These are phyloP conservation scores for Eupelmus urozonus DNA, from an alignment of 2,888 invertebrate species.

Conservation along the genomic window DNA sequence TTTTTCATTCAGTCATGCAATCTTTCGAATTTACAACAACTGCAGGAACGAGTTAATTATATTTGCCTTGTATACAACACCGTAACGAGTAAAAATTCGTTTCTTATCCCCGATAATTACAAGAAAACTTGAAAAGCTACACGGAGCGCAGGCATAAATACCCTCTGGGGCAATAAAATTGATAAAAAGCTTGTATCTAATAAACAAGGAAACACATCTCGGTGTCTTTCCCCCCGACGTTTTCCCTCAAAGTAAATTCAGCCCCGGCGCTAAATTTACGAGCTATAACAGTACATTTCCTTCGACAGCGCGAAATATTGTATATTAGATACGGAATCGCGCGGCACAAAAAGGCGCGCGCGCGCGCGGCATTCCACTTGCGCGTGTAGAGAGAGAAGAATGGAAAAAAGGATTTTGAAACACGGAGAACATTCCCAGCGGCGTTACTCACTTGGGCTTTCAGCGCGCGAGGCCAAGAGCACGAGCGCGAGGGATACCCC, in stretches of 20 bases:
- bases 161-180: neutral
- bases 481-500: constrained; percentile 52
- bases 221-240: neutral
- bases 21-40: no score
- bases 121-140: neutral
- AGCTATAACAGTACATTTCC: constrained; percentile 28
- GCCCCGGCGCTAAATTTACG: constrained; percentile 4
- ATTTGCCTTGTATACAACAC: no score
- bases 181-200: neutral
- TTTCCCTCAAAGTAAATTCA: constrained; percentile 18
- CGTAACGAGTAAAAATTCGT: no score
- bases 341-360: neutral
- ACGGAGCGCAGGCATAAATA: neutral
- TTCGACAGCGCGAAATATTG: constrained; percentile 39
- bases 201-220: constrained; percentile 9
- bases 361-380: constrained; percentile 22
- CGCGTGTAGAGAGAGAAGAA: neutral
- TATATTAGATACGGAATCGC: constrained; percentile 46
- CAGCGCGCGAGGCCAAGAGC: constrained; percentile 36
- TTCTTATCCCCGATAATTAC: no score
- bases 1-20: no score
- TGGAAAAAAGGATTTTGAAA: constrained; percentile 40
- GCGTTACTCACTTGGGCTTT: constrained; percentile 54
- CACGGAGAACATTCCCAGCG: constrained; percentile 48
- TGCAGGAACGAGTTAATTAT: no score